phyloP scores from a whole-genome alignment of 2,113 vertebrate genomes.

The Cyprinodon brontotheroides region DNA sequence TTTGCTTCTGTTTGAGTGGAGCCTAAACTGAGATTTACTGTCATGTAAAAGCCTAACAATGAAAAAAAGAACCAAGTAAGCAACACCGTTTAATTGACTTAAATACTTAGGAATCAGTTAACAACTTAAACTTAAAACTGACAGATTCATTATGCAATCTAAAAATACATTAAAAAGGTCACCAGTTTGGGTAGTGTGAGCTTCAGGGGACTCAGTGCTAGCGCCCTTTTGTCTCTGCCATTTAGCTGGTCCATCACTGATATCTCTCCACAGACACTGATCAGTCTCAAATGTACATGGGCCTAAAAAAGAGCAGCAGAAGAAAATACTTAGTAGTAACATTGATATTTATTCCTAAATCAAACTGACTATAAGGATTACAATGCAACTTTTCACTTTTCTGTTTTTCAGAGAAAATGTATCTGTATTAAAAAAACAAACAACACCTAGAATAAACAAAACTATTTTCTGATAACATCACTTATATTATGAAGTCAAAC shows the following conservation, averaged over 20 bases:
- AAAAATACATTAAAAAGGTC: background rate
- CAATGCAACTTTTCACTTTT: no score
- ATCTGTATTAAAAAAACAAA: no score
- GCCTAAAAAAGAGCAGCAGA: conserved; percentile 52
- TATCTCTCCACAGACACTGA: conserved; percentile 72
- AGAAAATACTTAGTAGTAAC: background rate
- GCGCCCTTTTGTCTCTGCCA: conserved; percentile 73
- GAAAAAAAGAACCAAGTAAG: conserved; percentile 3
- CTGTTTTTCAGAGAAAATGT: no score
- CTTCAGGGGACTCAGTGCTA: conserved; percentile 56
- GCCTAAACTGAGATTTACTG: conserved; percentile 46
- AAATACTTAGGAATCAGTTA: background rate
- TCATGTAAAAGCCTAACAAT: conserved; percentile 76
- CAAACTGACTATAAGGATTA: background rate
- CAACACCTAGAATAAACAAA: no score
- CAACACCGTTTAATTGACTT: background rate
- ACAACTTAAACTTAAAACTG: background rate
- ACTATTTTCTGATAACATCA: no score
- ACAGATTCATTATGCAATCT: background rate
- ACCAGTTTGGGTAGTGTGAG: conserved; percentile 76
- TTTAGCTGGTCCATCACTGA: conserved; percentile 49
- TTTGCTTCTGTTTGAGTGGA: conserved; percentile 47
- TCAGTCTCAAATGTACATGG: conserved; percentile 76
- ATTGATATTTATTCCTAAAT: background rate
- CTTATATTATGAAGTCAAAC: no score